Evolutionary conservation across 2,113 vertebrate species (phyloP).

Genomic region (Neolamprologus toae): DNA sequence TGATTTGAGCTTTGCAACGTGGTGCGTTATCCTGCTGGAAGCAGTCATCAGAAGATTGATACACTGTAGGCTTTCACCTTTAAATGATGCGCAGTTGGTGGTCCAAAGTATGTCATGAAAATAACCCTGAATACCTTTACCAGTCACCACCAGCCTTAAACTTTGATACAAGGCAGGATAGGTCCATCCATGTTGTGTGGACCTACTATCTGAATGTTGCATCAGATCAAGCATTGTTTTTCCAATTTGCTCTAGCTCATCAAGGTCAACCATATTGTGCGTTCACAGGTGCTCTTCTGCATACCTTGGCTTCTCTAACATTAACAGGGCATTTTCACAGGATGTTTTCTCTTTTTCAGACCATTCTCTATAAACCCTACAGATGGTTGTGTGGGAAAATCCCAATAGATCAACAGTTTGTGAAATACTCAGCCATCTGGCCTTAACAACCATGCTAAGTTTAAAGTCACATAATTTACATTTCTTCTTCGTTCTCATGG

Average conservation of each 20-base stretch:
- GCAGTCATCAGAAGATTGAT: background rate
- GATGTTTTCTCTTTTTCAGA: background rate
- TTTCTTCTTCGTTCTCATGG: background rate
- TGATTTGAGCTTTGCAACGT: background rate
- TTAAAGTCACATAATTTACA: background rate
- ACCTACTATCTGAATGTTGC: background rate
- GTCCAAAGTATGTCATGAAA: background rate
- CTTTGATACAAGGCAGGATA: background rate
- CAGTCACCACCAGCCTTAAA: background rate
- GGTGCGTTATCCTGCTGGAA: background rate
- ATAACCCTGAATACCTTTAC: background rate
- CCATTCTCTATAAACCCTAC: background rate
- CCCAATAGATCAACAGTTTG: background rate
- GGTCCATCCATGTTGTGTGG: background rate
- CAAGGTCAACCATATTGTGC: background rate
- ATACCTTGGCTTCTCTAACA: background rate
- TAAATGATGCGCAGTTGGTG: background rate
- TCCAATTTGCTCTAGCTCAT: background rate
- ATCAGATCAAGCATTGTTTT: background rate
- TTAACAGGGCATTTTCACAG: background rate
- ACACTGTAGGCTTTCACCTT: background rate
- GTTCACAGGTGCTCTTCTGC: background rate
- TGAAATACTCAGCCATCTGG: background rate
- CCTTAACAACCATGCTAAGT: background rate
- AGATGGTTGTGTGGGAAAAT: background rate